Evolutionary conservation across 2,113 vertebrate species (phyloP).

Genomic region (Parotia lawesii): DNA sequence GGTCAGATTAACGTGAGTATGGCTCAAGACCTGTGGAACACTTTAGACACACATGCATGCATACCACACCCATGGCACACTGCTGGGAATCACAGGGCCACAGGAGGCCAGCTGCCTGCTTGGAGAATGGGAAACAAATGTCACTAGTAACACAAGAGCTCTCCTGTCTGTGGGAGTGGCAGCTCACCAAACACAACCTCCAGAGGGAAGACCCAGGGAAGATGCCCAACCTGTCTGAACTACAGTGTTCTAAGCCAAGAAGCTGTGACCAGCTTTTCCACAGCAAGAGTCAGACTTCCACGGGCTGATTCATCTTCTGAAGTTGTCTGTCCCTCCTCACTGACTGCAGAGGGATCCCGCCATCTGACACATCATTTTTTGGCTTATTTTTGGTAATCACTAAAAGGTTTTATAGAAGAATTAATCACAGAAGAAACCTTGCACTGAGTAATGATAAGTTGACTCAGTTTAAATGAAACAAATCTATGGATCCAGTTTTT

Average conservation of each 20-base stretch:
- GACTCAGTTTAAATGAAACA: not conserved
- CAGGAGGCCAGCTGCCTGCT: not conserved
- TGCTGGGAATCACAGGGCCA: not conserved
- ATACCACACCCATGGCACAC: not conserved
- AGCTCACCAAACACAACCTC: not conserved
- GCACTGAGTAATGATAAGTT: not conserved
- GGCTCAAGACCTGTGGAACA: not conserved
- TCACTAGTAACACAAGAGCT: not conserved
- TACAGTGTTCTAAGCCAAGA: not conserved
- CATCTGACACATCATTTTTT: not conserved
- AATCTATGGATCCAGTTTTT: not conserved
- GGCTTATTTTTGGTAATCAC: not conserved
- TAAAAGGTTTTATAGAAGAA: not conserved
- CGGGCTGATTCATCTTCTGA: not conserved
- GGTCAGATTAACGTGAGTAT: not conserved
- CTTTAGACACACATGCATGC: not conserved
- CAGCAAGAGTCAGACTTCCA: not conserved
- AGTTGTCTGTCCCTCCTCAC: not conserved
- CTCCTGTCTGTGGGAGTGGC: not conserved
- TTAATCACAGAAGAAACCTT: not conserved
- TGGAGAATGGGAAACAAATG: not conserved
- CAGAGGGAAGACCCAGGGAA: not conserved
- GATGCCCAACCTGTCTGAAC: not conserved
- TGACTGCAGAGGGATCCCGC: not conserved
- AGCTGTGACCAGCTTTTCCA: rapidly evolving